A percentile compares a stretch with the other conserved stretches of the same genome.
Evolutionary conservation across 30 jellyfish, hydroid and myxozoan species (phyloP).

Genomic region (Cassiopea xamachana): DNA sequence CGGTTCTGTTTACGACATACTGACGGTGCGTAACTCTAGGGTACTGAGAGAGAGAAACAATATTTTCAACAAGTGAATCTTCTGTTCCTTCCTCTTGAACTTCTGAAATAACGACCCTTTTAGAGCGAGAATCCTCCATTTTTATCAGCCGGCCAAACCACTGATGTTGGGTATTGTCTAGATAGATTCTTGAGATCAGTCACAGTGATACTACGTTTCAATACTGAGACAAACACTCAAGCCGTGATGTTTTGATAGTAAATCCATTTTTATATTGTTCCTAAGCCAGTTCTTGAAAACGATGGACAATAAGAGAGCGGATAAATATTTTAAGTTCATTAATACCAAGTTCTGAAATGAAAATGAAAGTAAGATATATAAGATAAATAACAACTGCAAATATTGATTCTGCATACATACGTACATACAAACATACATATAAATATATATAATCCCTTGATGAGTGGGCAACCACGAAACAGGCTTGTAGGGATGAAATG

Average conservation of each 20-base stretch:
- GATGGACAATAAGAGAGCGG: background rate
- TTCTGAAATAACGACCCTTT: slow-evolving; percentile 35
- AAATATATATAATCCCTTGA: too few species aligned
- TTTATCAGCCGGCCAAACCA: background rate
- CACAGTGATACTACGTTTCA: background rate
- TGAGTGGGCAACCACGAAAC: too few species aligned
- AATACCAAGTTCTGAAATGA: background rate
- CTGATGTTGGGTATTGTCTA: background rate
- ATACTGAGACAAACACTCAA: background rate
- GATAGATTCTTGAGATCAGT: background rate
- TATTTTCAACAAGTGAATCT: slow-evolving; percentile 42
- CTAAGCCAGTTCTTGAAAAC: background rate
- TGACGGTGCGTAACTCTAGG: slow-evolving; percentile 79
- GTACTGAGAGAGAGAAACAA: slow-evolving; percentile 48
- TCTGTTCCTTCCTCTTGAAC: slow-evolving; percentile 34
- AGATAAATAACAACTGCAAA: too few species aligned
- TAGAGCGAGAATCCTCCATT: slow-evolving; percentile 41
- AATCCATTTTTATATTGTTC: slow-evolving; percentile 26
- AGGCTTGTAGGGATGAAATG: too few species aligned
- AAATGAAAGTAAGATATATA: background rate
- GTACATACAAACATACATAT: too few species aligned
- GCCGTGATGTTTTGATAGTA: slow-evolving; percentile 31
- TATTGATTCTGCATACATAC: too few species aligned
- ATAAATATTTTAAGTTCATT: background rate
- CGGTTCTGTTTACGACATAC: slow-evolving; percentile 70